Conservation (phyloP, 2,888 invertebrate genomes). For the Tipula unca region DNA sequence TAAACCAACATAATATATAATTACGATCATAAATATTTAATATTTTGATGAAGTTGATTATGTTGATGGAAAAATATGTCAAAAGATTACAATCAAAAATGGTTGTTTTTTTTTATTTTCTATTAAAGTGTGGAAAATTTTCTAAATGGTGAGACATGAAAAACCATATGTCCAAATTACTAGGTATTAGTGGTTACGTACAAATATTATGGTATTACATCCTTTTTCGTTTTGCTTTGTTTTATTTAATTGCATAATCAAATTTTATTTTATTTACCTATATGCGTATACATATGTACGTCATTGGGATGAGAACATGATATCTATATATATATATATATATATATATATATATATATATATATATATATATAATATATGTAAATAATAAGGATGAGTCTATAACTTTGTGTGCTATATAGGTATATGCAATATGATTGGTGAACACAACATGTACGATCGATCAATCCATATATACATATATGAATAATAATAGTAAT, state of each 20-base stretch:
- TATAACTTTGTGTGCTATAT: background rate
- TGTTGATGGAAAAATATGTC: background rate
- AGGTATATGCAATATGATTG: background rate
- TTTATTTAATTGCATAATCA: background rate
- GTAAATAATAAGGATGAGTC: background rate
- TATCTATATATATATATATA: too few species aligned
- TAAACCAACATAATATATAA: background rate
- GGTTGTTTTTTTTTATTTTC: background rate
- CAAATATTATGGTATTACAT: background rate
- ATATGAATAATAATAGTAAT: background rate
- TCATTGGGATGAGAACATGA: background rate
- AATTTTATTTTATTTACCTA: background rate
- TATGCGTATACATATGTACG: too few species aligned
- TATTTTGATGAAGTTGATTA: background rate
- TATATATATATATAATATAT: too few species aligned
- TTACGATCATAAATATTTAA: conserved; percentile 14
- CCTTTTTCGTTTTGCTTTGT: background rate
- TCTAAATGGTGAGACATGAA: background rate
- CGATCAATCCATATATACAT: background rate
- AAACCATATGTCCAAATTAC: background rate
- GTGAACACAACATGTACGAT: background rate
- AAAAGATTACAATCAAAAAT: background rate
- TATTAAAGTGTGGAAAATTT: background rate
- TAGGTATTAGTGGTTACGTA: background rate
- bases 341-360: too few species aligned